These are phyloP conservation scores for Xiphophorus hellerii DNA, from an alignment of 2,113 vertebrate species.

Conservation along the genomic window DNA sequence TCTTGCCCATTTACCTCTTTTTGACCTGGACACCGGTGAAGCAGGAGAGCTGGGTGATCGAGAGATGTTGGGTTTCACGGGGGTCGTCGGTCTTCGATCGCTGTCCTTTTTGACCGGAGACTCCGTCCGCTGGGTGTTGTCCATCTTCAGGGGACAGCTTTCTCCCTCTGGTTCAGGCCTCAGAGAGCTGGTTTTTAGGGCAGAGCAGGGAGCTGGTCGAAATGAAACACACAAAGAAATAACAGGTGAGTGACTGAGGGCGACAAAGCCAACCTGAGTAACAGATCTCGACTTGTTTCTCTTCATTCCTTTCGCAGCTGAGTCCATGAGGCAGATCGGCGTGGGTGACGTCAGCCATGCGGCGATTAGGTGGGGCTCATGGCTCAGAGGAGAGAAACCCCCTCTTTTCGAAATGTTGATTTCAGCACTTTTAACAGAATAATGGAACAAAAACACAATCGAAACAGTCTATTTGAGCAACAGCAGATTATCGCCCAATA, in stretches of 20 bases:
- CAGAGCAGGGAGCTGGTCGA: conserved; percentile 51
- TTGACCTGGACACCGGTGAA: conserved; percentile 55
- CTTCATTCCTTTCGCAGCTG: conserved; percentile 64
- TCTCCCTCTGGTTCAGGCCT: conserved; percentile 67
- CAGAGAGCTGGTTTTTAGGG: conserved; percentile 41
- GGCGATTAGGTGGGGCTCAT: conserved; percentile 22
- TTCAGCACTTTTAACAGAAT: conserved; percentile 2
- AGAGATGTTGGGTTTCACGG: conserved; percentile 60
- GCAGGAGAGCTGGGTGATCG: conserved; percentile 58
- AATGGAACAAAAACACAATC: background rate
- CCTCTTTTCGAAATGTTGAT: background rate
- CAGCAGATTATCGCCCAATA: background rate
- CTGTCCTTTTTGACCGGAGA: conserved; percentile 58
- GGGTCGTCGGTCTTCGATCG: conserved; percentile 37
- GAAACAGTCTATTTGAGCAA: conserved; percentile 2
- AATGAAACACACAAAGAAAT: conserved; percentile 34
- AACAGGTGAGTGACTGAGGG: conserved; percentile 34
- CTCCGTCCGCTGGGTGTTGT: conserved; percentile 46
- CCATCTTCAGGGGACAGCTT: conserved; percentile 58
- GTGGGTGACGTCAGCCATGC: conserved; percentile 35
- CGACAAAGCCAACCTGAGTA: conserved; percentile 15
- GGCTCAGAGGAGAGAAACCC: background rate
- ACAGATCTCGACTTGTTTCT: conserved; percentile 53
- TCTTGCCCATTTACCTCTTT: conserved; percentile 49
- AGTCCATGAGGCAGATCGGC: conserved; percentile 8